A percentile compares a stretch with the other conserved stretches of the same genome.
These are phyloP conservation scores for Hoplostethus mediterraneus DNA, from an alignment of 2,797 vertebrate genomes.

Conservation along the genomic window DNA sequence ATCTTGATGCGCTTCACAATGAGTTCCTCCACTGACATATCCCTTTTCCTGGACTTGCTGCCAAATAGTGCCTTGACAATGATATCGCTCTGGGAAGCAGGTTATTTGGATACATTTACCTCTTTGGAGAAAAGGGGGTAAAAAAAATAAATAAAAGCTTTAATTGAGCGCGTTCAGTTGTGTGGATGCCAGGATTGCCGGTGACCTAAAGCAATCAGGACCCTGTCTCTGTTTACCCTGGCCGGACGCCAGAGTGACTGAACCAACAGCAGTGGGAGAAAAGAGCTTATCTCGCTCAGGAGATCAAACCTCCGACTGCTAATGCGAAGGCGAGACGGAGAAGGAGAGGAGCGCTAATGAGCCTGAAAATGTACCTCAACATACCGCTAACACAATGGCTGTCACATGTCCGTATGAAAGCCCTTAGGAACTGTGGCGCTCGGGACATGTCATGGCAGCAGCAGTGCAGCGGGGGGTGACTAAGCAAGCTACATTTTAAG, in stretches of 20 bases:
- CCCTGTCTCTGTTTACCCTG: conserved; percentile 70
- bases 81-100: conserved; percentile 53
- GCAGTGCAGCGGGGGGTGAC: conserved; percentile 33
- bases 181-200: conserved; percentile 59
- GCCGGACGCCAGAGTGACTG: conserved; percentile 68
- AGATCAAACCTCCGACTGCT: conserved; percentile 70
- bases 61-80: conserved; percentile 50
- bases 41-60: conserved; percentile 33
- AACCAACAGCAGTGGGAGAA: conserved; percentile 69
- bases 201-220: conserved; percentile 71
- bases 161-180: conserved; percentile 64
- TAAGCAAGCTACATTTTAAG: conserved; percentile 35
- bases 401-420: conserved; percentile 52
- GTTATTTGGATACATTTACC: conserved; percentile 61
- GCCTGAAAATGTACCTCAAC: conserved; percentile 70
- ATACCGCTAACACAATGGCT: conserved; percentile 40
- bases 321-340: conserved; percentile 41
- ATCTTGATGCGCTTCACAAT: conserved; percentile 35
- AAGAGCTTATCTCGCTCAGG: conserved; percentile 61
- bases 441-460: conserved; percentile 9
- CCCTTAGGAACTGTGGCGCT: conserved; percentile 41
- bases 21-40: conserved; percentile 32
- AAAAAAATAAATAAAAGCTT: conserved; percentile 38
- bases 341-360: conserved; percentile 71
- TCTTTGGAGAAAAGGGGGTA: conserved; percentile 52